Percentiles rank a stretch among this genome's conserved stretches.
Evolutionary conservation across 2,888 invertebrate genomes (phyloP).

Genomic region (Dyspetes luteomarginatus): DNA sequence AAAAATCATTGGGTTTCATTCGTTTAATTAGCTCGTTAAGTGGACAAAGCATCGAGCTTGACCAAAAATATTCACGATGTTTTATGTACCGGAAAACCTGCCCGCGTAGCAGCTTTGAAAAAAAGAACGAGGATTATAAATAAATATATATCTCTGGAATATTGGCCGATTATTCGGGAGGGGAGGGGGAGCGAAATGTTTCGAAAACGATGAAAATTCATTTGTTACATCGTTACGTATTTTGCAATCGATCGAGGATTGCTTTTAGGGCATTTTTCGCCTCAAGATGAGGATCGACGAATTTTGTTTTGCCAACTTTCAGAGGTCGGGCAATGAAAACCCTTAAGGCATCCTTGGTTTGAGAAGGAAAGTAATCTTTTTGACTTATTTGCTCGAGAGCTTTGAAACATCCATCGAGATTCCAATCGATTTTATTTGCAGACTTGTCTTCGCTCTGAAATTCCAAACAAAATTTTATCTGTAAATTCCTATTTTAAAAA

Average conservation of each 20-base stretch:
- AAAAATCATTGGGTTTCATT: slow-evolving; percentile 20
- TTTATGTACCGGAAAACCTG: slow-evolving; percentile 35
- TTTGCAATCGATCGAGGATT: slow-evolving; percentile 73
- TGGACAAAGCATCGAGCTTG: slow-evolving; percentile 4
- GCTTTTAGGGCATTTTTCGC: slow-evolving; percentile 77
- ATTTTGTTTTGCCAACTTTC: slow-evolving; percentile 72
- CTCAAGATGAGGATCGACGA: slow-evolving; percentile 77
- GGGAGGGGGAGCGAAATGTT: slow-evolving; percentile 31
- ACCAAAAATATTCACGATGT: slow-evolving; percentile 12
- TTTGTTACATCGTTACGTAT: slow-evolving; percentile 70
- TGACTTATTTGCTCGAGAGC: slow-evolving; percentile 85
- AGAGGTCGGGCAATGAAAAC: slow-evolving; percentile 84
- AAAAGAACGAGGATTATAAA: slow-evolving; percentile 56
- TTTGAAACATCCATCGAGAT: slow-evolving; percentile 86
- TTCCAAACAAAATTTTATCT: slow-evolving; percentile 25
- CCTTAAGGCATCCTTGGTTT: slow-evolving; percentile 84
- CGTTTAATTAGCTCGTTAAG: slow-evolving; percentile 12
- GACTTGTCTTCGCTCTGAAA: slow-evolving; percentile 88
- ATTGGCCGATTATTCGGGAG: slow-evolving; percentile 44
- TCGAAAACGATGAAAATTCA: slow-evolving; percentile 7
- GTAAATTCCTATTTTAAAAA: slow-evolving; percentile 14
- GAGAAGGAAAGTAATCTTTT: slow-evolving; percentile 84
- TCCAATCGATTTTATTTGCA: slow-evolving; percentile 86
- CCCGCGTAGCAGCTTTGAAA: slow-evolving; percentile 20
- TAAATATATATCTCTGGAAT: slow-evolving; percentile 65